Conservation (phyloP, 2,113 vertebrate genomes). For the Calyptommatus sinebrachiatus region DNA sequence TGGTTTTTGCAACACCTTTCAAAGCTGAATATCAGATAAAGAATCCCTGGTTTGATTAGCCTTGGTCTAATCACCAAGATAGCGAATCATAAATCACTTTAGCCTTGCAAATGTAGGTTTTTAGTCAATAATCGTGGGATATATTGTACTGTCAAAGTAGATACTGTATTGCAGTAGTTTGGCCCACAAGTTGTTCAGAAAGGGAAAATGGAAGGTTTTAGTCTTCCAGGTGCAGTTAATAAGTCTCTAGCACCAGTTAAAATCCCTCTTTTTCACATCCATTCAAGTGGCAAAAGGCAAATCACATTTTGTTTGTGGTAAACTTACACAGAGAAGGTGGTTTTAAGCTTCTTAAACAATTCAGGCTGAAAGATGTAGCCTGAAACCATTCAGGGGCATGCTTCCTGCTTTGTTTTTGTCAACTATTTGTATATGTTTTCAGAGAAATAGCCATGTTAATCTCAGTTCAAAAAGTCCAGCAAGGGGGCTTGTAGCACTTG, state of each 20-base stretch:
- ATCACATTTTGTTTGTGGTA: too few species aligned
- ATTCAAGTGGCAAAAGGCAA: too few species aligned
- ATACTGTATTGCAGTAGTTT: background rate
- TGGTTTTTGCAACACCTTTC: background rate
- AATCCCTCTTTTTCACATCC: too few species aligned
- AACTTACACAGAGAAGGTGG: too few species aligned
- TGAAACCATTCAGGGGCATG: background rate
- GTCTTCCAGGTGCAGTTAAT: too few species aligned
- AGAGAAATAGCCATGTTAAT: too few species aligned
- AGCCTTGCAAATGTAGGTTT: background rate
- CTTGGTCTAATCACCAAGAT: background rate
- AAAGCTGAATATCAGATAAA: background rate
- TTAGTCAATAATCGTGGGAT: background rate
- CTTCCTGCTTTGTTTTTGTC: background rate
- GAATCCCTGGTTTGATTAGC: background rate
- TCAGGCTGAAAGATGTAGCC: background rate
- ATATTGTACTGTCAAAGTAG: background rate
- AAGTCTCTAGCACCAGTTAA: too few species aligned
- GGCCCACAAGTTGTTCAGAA: background rate
- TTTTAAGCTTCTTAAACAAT: background rate
- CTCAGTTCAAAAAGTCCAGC: too few species aligned
- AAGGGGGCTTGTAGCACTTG: too few species aligned
- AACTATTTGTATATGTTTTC: background rate
- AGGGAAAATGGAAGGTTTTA: too few species aligned
- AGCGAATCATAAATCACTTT: background rate